Evolutionary conservation across 2,797 vertebrate species (phyloP).

Genomic region (Gallinago nigripennis): DNA sequence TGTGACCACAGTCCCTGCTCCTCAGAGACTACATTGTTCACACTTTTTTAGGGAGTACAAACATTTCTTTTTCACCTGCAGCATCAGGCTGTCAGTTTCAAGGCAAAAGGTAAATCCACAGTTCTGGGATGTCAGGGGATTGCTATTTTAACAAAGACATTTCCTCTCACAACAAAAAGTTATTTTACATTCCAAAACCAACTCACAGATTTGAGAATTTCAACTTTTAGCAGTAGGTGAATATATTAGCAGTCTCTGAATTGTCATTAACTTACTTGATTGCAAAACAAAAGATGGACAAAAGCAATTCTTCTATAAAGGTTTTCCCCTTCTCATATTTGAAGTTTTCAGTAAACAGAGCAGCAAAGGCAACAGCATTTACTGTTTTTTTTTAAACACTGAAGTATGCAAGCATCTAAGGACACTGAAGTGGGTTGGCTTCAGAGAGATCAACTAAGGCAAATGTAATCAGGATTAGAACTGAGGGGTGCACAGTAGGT

Average conservation of each 20-base stretch:
- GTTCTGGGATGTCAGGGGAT: background rate
- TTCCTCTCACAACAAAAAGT: background rate
- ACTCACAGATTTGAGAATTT: background rate
- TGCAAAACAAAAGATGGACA: background rate
- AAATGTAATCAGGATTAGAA: slow-evolving; percentile 65
- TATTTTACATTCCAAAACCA: background rate
- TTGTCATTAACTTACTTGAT: background rate
- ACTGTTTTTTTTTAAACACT: background rate
- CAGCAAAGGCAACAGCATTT: background rate
- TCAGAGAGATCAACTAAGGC: slow-evolving; percentile 49
- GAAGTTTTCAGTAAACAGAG: slow-evolving; percentile 5
- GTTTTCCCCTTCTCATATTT: background rate
- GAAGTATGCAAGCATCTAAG: slow-evolving; percentile 63
- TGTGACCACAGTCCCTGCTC: background rate
- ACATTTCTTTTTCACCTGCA: background rate
- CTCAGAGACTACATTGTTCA: background rate
- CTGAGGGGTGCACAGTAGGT: background rate
- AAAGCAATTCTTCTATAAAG: background rate
- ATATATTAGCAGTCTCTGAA: background rate
- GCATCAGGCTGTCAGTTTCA: background rate
- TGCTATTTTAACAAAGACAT: background rate
- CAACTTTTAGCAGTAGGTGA: background rate
- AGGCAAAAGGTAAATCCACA: background rate
- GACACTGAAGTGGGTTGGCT: slow-evolving; percentile 42
- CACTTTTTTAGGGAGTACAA: background rate